phyloP scores from a whole-genome alignment of 2,888 invertebrate genomes.

The Blera fallax region DNA sequence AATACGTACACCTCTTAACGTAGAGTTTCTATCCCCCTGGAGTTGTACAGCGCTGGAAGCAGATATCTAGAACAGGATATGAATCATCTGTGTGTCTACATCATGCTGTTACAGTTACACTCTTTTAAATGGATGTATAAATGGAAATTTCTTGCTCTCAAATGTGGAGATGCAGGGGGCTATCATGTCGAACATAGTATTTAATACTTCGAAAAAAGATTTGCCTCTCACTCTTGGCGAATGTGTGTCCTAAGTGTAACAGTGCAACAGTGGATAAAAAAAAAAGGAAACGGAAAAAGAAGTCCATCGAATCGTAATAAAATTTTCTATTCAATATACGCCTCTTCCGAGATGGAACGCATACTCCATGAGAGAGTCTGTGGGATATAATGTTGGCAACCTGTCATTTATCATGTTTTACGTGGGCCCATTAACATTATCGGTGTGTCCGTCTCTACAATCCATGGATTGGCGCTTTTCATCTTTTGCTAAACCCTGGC shows the following conservation, averaged over 20 bases:
- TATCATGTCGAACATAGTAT: conserved; percentile 60
- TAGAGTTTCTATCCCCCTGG: not conserved
- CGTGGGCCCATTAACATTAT: conserved; percentile 74
- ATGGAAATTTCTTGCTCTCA: conserved; percentile 57
- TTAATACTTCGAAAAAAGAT: conserved; percentile 59
- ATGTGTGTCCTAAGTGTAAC: conserved; percentile 10
- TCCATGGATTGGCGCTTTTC: conserved; percentile 51
- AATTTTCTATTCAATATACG: conserved; percentile 59
- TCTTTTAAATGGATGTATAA: conserved; percentile 45
- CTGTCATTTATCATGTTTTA: conserved; percentile 74
- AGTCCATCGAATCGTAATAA: conserved; percentile 65
- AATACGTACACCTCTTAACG: conserved; percentile 32
- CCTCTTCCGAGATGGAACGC: conserved; percentile 6
- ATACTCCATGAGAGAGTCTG: conserved; percentile 32
- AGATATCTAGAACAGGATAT: conserved; percentile 69
- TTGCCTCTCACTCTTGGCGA: conserved; percentile 6
- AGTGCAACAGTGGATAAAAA: conserved; percentile 5
- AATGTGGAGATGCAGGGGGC: conserved; percentile 16
- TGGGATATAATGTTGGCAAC: conserved; percentile 68
- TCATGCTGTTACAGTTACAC: conserved; percentile 68
- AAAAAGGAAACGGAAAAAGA: conserved; percentile 15
- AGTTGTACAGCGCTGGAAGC: not conserved
- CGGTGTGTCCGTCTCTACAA: conserved; percentile 54
- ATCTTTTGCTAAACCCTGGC: not conserved
- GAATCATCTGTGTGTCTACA: conserved; percentile 63